These are phyloP conservation scores for Spheniscus mendiculus DNA, from an alignment of 2,113 vertebrate genomes.

Conservation along the genomic window DNA sequence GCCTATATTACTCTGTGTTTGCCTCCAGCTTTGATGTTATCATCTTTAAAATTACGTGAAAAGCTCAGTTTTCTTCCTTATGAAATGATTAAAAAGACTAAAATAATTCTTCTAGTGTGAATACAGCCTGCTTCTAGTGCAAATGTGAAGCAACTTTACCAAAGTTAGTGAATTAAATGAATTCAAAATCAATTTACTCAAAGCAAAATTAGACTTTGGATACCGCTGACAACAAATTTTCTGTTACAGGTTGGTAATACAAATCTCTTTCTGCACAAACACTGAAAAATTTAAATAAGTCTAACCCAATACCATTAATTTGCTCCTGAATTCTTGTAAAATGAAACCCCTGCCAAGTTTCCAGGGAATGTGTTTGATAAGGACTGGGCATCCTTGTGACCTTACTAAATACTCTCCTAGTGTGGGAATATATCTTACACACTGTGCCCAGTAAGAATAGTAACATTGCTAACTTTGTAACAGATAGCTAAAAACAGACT, in stretches of 20 bases:
- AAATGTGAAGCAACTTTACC: not conserved
- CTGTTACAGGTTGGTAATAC: not conserved
- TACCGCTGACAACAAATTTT: not conserved
- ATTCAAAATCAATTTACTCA: not conserved
- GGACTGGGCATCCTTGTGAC: constrained; percentile 69
- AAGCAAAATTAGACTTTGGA: not conserved
- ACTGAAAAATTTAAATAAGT: not conserved
- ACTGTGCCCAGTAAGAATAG: constrained; percentile 62
- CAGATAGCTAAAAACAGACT: constrained; percentile 66
- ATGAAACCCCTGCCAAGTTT: constrained; percentile 77
- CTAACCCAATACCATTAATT: not conserved
- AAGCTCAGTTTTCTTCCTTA: not conserved
- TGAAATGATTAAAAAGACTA: not conserved
- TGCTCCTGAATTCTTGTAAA: constrained; percentile 5
- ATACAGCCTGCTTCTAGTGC: not conserved
- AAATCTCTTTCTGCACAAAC: not conserved
- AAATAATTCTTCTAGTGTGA: not conserved
- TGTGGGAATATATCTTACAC: constrained; percentile 70
- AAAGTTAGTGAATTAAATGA: not conserved
- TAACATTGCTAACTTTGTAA: constrained; percentile 54
- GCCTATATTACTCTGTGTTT: not conserved
- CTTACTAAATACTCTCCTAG: constrained; percentile 63
- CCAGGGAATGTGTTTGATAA: constrained; percentile 84
- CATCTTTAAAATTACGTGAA: not conserved
- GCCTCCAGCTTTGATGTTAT: not conserved